Evolutionary conservation across 2,888 invertebrate genomes (phyloP), one percentile per base, ranked within the genome.

Genomic region (Hypsopygia costalis): DNA sequence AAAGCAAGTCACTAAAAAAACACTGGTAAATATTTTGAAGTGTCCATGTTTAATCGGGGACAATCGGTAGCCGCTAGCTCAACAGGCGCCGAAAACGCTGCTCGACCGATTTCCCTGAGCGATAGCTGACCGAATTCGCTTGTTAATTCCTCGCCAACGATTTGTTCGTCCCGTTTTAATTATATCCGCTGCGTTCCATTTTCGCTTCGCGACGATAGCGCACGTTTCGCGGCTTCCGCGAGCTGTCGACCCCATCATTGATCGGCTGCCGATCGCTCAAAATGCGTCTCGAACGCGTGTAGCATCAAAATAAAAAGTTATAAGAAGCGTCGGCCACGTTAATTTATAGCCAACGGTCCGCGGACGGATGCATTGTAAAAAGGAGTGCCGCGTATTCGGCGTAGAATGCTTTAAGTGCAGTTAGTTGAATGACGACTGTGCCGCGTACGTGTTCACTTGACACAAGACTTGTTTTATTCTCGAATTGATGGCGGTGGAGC

Each of bases 131-230:
- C 74, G 77, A 75, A 76, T 76, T 79, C 66, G 70, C 71, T 65
- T 58, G 73, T 74, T 76, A 71, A 77, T 77, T 69, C 76, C 66
- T 58, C 71, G 76, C 75, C 76, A 69, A 60, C 70, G 73, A 79
- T 78, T 80, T 76, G 77, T 77, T 68, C 69, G 78, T 66, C 69
- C 66, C 62, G 79, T 80, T 82, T 81, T 87, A 87, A 85, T 85
- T 85, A 86, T 86, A 87, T 75, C 83, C 82, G 81, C 81, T 77
- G 79, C 64, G 85, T 77, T 81, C 86, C 83, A 85, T 86, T 86
- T 86, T 83, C 77, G 64, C 64, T 57, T 68, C 69, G 67, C 71
- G 67, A 63, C 74, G 70, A 67, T 69, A 68, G 64, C 55, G 63
- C 62, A 25, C 25, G 63, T 62, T 69, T 62, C 60, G 54, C 47